A percentile compares a stretch with the other conserved stretches of the same genome.
These are phyloP conservation scores for Passer montanus DNA, from an alignment of 2,113 vertebrate genomes.

Conservation along the genomic window DNA sequence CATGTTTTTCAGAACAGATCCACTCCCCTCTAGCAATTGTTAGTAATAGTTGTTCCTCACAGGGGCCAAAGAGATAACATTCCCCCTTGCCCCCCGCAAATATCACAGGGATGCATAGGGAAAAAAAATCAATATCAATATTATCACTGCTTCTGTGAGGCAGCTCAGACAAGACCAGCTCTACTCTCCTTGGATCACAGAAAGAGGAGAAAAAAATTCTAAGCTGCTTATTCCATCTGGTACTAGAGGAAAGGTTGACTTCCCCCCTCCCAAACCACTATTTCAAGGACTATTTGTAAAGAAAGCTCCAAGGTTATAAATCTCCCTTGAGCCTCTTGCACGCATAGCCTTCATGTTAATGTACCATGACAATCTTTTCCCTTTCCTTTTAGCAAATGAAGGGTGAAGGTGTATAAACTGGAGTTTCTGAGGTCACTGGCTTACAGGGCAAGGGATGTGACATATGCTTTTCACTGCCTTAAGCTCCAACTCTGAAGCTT, in stretches of 20 bases:
- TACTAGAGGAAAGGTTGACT: background rate
- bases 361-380: slow-evolving; percentile 15
- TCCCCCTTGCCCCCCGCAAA: rapidly evolving
- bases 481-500: background rate
- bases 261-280: background rate
- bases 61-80: background rate
- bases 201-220: background rate
- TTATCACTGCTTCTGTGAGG: background rate
- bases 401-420: slow-evolving; percentile 8
- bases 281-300: slow-evolving; percentile 17
- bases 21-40: background rate
- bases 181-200: background rate
- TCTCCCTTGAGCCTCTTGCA: background rate
- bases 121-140: background rate
- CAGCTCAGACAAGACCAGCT: background rate
- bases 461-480: background rate
- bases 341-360: background rate
- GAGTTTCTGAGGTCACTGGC: slow-evolving; percentile 2
- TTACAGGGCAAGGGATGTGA: background rate
- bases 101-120: background rate
- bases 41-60: background rate
- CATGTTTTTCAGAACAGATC: background rate
- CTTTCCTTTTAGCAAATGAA: slow-evolving; percentile 23
- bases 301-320: slow-evolving; percentile 16
- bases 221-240: background rate